A percentile compares a stretch with the other conserved stretches of the same genome.
Conservation (phyloP, 2,797 vertebrate genomes). For the Pempheris klunzingeri region DNA sequence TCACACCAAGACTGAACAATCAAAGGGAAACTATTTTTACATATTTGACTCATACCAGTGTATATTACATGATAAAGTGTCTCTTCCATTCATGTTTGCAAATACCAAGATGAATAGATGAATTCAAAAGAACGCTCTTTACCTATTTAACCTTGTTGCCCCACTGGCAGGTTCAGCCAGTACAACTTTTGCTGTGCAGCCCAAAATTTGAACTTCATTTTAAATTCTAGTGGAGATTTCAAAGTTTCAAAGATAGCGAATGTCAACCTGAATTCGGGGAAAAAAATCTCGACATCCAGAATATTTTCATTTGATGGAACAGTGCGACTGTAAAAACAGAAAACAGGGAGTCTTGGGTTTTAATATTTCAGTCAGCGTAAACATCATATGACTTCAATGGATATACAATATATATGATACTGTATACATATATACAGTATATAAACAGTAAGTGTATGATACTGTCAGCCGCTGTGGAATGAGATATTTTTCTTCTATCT, state of each 20-base stretch:
- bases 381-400: slow-evolving; percentile 19
- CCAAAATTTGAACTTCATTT: slow-evolving; percentile 33
- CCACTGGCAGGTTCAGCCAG: not conserved
- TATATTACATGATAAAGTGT: not conserved
- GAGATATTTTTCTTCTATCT: slow-evolving; percentile 2
- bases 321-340: not conserved
- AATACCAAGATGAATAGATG: not conserved
- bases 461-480: not conserved
- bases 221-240: slow-evolving; percentile 15
- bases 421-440: too few relatives aligned
- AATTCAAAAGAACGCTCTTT: not conserved
- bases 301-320: slow-evolving; percentile 29
- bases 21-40: slow-evolving; percentile 16
- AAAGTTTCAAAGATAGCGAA: slow-evolving; percentile 31
- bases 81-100: not conserved
- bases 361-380: slow-evolving; percentile 34
- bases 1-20: not conserved
- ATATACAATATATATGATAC: slow-evolving; percentile 2
- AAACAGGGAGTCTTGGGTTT: slow-evolving; percentile 4
- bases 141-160: slow-evolving; percentile 1
- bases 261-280: slow-evolving; percentile 13
- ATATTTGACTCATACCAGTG: slow-evolving; percentile 4
- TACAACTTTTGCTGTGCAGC: not conserved
- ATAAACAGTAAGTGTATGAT: too few relatives aligned
- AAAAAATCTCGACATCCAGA: not conserved